phyloP scores from a whole-genome alignment of 2,797 vertebrate genomes.

The Nasua narica region DNA sequence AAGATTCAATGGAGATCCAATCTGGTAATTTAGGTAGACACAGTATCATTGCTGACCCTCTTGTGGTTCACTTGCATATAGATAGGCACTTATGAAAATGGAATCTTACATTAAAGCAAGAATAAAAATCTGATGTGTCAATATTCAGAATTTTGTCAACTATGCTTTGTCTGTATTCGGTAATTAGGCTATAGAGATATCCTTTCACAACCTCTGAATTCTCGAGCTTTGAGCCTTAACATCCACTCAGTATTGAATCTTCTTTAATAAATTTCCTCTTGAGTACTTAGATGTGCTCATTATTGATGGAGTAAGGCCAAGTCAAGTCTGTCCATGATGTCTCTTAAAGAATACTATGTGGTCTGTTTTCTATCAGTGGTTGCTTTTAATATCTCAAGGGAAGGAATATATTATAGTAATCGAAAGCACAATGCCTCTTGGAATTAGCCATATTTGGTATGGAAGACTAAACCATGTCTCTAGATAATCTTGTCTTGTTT shows the following conservation, averaged over 20 bases:
- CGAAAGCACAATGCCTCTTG: neutral
- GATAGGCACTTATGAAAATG: neutral
- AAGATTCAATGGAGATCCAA: neutral
- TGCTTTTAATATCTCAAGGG: neutral
- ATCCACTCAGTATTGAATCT: neutral
- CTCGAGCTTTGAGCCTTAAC: neutral
- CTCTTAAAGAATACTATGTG: neutral
- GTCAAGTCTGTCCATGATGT: neutral
- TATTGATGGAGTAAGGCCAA: neutral
- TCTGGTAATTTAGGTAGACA: neutral
- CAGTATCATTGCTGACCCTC: accelerated
- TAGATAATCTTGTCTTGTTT: neutral
- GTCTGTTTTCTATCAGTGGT: neutral
- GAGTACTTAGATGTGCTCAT: neutral
- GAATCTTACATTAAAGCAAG: neutral
- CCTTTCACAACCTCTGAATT: neutral
- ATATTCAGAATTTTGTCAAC: neutral
- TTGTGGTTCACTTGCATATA: neutral
- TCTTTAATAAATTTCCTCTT: neutral
- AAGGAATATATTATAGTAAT: neutral
- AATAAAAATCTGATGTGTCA: neutral
- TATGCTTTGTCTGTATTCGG: neutral
- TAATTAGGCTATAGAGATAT: neutral
- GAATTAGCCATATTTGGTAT: neutral
- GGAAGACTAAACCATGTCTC: neutral